Base-by-base conservation (phyloP, 2,113 vertebrate species). In the Tetrao urogallus region DNA sequence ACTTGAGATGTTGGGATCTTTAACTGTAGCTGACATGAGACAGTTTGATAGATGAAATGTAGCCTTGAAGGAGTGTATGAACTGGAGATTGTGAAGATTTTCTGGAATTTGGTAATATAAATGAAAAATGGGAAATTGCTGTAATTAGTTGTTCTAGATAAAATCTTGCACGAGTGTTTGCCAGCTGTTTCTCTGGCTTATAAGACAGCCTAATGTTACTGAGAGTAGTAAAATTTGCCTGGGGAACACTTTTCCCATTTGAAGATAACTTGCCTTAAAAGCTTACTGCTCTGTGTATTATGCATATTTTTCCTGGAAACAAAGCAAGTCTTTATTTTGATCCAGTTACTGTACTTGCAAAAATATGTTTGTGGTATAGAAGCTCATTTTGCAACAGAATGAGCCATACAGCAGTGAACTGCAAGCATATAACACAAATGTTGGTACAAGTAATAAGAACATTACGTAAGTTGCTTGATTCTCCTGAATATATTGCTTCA, bases 121-220 rank as follows among this genome's bases (percentile, higher is more conserved):
- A 79, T 80, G 67, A 94, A 93, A 94, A 94, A 66, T 71, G 57
- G 61, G 47, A 92, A 82, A 61, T 87, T 85, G 15, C 38, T 94
- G 36, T 79, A 28, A 38, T 66, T 71, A 58, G 67, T 57, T 75
- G 18, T 64, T 92, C n/a, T 52, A 80, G 48, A 90, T 82, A 85
- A 94, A 94, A 90, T 71, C 38, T 75, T 69, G 27, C 3, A 20
- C 86, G 89, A 65, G 36, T 0, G 0, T 93, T 89, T 95, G 60
- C 50, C 67, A 92, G 52, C 16, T 28, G 67, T 32, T 94, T 90
- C 17, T 47, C 28, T 86, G 56, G 21, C 71, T 82, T 78, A 72
- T 7, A n/a, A 57, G 70, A 60, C 27, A 85, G 14, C 3, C 16
- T 63, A 38, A 52, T 17, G 32, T 70, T 79, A 66, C 47, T 88